Evolutionary conservation across 1,140 invertebrate species (phyloP).

Genomic region (Hycleus phaleratus): DNA sequence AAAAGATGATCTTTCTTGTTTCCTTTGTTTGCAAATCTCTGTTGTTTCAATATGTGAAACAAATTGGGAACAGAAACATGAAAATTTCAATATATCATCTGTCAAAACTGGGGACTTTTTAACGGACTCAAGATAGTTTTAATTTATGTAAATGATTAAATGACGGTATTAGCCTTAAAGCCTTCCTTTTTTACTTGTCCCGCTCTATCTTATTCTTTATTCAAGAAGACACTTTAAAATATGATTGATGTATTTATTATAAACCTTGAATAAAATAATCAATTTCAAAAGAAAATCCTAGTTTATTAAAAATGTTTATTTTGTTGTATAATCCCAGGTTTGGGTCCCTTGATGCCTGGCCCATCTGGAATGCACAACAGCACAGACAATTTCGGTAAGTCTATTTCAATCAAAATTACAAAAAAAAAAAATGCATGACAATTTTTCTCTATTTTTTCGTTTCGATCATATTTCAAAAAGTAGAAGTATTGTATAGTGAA

Average conservation of each 20-base stretch:
- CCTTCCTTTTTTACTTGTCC: background rate
- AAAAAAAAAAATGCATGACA: background rate
- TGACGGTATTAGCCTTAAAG: conserved; percentile 10
- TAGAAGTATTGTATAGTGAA: no score
- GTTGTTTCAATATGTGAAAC: no score
- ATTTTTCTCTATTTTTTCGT: background rate
- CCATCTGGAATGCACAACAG: conserved; percentile 69
- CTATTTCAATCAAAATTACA: background rate
- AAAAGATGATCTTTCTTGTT: no score
- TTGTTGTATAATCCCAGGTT: conserved; percentile 32
- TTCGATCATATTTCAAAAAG: background rate
- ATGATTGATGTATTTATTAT: conserved; percentile 6
- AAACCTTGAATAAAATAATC: no score
- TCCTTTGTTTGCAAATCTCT: no score
- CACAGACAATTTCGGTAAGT: conserved; percentile 78
- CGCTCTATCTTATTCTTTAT: no score
- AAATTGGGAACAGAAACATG: no score
- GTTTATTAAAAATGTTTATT: no score
- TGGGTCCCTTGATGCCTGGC: conserved; percentile 66
- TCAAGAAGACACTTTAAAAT: background rate
- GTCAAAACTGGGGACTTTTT: no score
- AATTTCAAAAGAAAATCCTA: no score
- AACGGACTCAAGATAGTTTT: background rate
- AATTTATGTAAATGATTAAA: conserved; percentile 12
- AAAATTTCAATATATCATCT: no score